Conservation (phyloP, 2,113 vertebrate genomes). For the Nothocercus nigrocapillus region DNA sequence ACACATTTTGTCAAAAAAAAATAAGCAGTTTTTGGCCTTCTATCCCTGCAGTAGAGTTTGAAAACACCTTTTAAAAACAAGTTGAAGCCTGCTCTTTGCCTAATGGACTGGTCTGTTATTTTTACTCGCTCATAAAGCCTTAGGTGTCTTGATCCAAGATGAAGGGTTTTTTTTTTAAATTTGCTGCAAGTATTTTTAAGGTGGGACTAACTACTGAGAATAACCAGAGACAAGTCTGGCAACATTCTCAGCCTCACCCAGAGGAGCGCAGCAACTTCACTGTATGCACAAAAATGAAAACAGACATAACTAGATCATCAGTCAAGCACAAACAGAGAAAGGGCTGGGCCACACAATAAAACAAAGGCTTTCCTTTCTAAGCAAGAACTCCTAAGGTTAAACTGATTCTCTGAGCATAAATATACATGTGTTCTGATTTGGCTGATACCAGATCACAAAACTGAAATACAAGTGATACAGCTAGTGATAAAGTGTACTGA, state of each 20-base stretch:
- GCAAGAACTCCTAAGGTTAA: background rate
- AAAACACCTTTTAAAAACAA: background rate
- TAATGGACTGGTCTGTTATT: background rate
- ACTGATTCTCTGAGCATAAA: background rate
- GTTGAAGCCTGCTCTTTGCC: background rate
- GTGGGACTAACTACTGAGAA: conserved; percentile 37
- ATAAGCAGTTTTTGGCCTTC: background rate
- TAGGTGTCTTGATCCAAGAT: background rate
- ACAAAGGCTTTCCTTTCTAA: conserved; percentile 8
- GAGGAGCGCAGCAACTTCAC: conserved; percentile 26
- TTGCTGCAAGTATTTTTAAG: conserved; percentile 37
- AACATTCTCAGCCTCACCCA: conserved; percentile 72
- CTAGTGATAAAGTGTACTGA: background rate
- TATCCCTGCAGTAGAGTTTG: background rate
- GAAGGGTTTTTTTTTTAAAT: background rate
- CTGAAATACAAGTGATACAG: background rate
- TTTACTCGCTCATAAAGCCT: conserved; percentile 1
- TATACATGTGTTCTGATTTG: background rate
- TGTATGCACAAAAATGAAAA: conserved; percentile 32
- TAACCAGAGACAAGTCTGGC: conserved; percentile 48
- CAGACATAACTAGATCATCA: conserved; percentile 14
- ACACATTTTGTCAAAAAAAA: background rate
- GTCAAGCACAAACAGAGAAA: conserved; percentile 23
- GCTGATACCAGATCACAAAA: background rate
- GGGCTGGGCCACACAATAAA: background rate